Percentiles rank a stretch among this genome's conserved stretches.
These are phyloP conservation scores for Lophius americanus DNA, from an alignment of 2,797 vertebrate species.

Conservation along the genomic window DNA sequence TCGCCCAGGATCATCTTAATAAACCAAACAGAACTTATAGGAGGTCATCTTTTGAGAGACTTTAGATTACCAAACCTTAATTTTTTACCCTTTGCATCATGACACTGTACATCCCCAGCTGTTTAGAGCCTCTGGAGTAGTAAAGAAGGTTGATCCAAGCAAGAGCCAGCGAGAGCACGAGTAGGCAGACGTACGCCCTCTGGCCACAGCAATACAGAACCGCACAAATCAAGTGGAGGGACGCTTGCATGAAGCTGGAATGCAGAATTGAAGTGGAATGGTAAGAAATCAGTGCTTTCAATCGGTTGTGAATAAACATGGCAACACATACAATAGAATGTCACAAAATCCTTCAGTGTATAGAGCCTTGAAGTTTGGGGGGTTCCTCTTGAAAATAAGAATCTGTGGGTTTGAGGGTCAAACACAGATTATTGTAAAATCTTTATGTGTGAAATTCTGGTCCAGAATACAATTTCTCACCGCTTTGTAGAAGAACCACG, in stretches of 20 bases:
- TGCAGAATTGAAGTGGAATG: background rate
- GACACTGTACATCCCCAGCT: slow-evolving; percentile 90
- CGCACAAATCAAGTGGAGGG: slow-evolving; percentile 75
- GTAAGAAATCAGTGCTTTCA: background rate
- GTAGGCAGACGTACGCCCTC: slow-evolving; percentile 79
- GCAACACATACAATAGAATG: slow-evolving; percentile 84
- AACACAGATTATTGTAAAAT: background rate
- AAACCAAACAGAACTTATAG: slow-evolving; percentile 21
- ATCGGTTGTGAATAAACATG: background rate
- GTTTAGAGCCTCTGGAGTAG: slow-evolving; percentile 86
- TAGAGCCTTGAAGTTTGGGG: slow-evolving; percentile 80
- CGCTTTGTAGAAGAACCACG: slow-evolving; percentile 88
- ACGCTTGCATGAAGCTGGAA: slow-evolving; percentile 86
- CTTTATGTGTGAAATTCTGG: background rate
- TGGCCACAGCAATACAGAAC: slow-evolving; percentile 70
- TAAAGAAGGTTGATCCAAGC: slow-evolving; percentile 91
- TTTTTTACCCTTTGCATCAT: slow-evolving; percentile 90
- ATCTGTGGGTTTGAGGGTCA: slow-evolving; percentile 70
- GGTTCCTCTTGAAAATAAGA: slow-evolving; percentile 81
- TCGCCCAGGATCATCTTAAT: slow-evolving; percentile 88
- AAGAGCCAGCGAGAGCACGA: slow-evolving; percentile 87
- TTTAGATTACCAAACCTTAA: background rate
- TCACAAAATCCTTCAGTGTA: slow-evolving; percentile 87
- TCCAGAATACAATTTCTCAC: slow-evolving; percentile 71
- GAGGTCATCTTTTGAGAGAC: background rate